Conservation (phyloP, 2,113 vertebrate genomes). For the Sciurus niger region DNA sequence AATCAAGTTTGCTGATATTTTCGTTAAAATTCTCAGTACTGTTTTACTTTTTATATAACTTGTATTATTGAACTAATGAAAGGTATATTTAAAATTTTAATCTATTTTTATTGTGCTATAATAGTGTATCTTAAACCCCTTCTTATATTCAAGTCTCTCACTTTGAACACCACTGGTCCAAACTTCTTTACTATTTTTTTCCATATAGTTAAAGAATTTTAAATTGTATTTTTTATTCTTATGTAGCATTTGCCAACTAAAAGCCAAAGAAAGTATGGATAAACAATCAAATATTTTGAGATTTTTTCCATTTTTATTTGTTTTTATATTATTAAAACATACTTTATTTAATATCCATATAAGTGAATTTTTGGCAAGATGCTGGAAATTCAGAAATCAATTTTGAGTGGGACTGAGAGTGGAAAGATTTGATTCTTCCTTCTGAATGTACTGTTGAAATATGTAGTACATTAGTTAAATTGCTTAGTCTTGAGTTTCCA, state of each 20-base stretch:
- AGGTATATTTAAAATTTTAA: not conserved
- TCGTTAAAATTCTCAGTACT: not conserved
- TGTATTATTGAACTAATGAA: not conserved
- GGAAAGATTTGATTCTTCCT: not conserved
- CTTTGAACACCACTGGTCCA: not conserved
- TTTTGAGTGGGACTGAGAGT: not conserved
- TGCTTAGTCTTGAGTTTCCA: not conserved
- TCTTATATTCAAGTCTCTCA: not conserved
- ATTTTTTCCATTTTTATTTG: not conserved
- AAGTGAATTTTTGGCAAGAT: not conserved
- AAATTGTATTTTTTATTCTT: not conserved
- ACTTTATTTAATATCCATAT: not conserved
- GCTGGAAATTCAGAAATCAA: not conserved
- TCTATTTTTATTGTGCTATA: not conserved
- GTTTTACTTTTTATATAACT: not conserved
- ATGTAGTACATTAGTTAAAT: not conserved
- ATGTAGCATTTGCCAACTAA: not conserved
- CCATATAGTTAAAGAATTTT: not conserved
- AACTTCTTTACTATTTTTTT: not conserved
- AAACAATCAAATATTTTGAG: not conserved
- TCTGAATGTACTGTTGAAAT: not conserved
- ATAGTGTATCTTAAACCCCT: not conserved
- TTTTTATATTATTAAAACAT: conserved; percentile 1
- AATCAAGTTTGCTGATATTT: not conserved
- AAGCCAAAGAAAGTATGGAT: not conserved